These are phyloP conservation scores for Fregetta grallaria DNA, from an alignment of 2,113 vertebrate genomes.

Conservation along the genomic window DNA sequence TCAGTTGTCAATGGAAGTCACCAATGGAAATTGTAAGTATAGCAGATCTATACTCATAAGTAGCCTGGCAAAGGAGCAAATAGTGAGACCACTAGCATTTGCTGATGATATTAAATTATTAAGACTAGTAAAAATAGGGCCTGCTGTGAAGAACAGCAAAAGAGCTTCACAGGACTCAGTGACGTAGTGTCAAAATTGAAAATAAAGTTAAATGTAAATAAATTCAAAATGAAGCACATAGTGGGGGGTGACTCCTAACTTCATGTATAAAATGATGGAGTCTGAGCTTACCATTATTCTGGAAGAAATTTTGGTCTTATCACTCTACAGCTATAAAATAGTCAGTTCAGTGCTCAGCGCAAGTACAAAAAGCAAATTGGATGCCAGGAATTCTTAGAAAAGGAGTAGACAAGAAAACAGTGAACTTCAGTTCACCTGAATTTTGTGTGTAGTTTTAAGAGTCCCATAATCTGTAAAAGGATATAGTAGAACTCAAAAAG, in stretches of 20 bases:
- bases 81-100: background rate
- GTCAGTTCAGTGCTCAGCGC: background rate
- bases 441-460: background rate
- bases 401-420: background rate
- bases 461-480: background rate
- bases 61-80: background rate
- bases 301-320: background rate
- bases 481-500: background rate
- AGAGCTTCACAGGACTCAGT: background rate
- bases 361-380: background rate
- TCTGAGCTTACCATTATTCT: background rate
- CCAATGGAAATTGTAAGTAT: background rate
- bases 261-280: background rate
- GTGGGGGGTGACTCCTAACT: background rate
- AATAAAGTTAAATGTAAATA: background rate
- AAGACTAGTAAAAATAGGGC: background rate
- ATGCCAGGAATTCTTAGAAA: background rate
- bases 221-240: background rate
- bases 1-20: background rate
- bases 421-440: background rate
- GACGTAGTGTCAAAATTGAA: background rate
- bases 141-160: background rate
- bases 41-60: background rate
- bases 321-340: background rate
- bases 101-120: background rate